Base-by-base conservation (phyloP, 2,113 vertebrate species). In the Glaucidium brasilianum region DNA sequence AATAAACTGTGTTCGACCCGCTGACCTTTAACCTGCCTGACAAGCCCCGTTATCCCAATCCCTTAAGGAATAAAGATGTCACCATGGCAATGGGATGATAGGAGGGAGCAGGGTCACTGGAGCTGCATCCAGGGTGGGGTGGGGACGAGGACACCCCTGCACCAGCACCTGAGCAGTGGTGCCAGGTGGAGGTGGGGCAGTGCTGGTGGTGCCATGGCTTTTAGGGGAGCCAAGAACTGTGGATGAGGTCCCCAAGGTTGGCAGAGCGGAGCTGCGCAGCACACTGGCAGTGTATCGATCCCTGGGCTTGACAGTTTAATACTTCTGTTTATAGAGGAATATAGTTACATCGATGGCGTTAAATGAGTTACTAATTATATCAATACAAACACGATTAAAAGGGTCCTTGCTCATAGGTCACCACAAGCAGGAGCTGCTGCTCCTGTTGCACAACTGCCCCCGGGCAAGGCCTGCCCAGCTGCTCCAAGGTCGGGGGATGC, bases 301-400 rank as follows among this genome's bases (percentile, higher is more conserved):
- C 58, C 3, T 0, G 0, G 60, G 69, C 94, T 79, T 97, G 97
- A 97, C 97, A 97, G 96, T 97, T 97, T 97, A 97, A 97, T 97
- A 97, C 96, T 95, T 96, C 78, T 96, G 89, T 97, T 97, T 97
- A 97, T 97, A 96, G 95, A 97, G 95, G 97, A 96, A 97, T 97
- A 97, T 97, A 95, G 97, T 97, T 97, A 94, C 96, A 97, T 97
- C 76, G 47, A 97, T 95, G 95, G 96, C 62, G 43, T 97, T 97
- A 97, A 97, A 97, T 97, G 97, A 96, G 96, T 97, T 97, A 97
- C 97, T 97, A 97, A 97, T 97, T 97, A 97, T 97, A 97, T 97
- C 97, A 97, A 97, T 97, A 94, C 95, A 96, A 97, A 97, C 96
- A 97, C 84, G 95, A 97, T 97, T 97, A 96, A 97, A 97, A 97